These are phyloP conservation scores for Eulemur albifrons DNA, from an alignment of 2,797 vertebrate species.

Conservation along the genomic window DNA sequence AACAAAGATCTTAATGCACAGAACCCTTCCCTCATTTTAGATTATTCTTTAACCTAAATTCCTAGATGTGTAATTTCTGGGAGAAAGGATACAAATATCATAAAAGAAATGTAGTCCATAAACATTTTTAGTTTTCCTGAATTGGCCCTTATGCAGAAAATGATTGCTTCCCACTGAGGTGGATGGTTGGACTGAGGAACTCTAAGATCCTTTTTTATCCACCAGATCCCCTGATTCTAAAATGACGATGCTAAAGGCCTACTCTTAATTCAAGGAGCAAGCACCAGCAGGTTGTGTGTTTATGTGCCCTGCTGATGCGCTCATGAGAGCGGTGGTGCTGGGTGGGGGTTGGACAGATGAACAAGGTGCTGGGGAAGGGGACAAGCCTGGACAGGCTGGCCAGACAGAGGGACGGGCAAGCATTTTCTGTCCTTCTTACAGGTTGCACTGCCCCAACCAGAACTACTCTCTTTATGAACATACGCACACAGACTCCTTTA, in stretches of 20 bases:
- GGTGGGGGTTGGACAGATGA: not conserved
- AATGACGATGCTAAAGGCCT: not conserved
- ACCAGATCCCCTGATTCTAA: not conserved
- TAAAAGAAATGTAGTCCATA: constrained; percentile 42
- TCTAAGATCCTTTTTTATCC: not conserved
- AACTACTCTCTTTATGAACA: not conserved
- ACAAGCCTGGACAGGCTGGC: not conserved
- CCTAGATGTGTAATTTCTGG: constrained; percentile 44
- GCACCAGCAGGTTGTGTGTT: rapidly evolving
- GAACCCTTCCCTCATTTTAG: not conserved
- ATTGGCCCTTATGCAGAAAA: constrained; percentile 45
- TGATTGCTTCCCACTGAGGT: constrained; percentile 25
- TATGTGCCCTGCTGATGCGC: not conserved
- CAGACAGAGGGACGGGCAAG: not conserved
- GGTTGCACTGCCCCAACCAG: not conserved
- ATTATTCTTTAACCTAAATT: constrained; percentile 26
- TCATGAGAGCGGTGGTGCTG: rapidly evolving
- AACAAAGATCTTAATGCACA: constrained; percentile 2
- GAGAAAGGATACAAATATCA: constrained; percentile 37
- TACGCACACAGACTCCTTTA: not conserved
- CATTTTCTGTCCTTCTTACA: not conserved
- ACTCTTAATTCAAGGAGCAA: not conserved
- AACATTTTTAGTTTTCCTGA: constrained; percentile 63
- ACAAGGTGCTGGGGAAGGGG: not conserved
- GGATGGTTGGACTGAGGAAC: not conserved